phyloP scores from a whole-genome alignment of 2,797 vertebrate species.

The Moxostoma hubbsi region DNA sequence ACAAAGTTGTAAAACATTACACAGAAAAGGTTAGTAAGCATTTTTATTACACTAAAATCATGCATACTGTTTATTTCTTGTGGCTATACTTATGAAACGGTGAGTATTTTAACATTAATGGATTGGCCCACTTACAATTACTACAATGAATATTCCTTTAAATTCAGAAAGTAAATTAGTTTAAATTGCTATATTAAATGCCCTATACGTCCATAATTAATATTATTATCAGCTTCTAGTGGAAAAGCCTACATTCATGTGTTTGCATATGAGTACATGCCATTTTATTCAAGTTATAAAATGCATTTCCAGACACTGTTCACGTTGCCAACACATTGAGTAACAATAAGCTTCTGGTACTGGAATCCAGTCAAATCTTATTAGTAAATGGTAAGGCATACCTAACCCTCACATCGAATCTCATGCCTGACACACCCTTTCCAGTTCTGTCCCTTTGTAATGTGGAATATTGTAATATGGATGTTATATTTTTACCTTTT shows the following conservation, averaged over 20 bases:
- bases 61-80: too few species aligned
- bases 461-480: neutral
- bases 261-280: constrained; percentile 10
- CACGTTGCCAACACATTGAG: constrained; percentile 59
- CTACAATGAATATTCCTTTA: too few species aligned
- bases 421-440: neutral
- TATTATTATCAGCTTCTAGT: neutral
- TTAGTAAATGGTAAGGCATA: constrained; percentile 22
- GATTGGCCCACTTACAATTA: too few species aligned
- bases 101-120: too few species aligned
- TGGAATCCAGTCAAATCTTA: constrained; percentile 57
- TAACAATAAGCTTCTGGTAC: constrained; percentile 62
- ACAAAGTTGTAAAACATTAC: too few species aligned
- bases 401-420: neutral
- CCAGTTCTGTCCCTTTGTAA: neutral
- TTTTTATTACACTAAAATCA: too few species aligned
- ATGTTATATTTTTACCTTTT: neutral
- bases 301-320: constrained; percentile 27
- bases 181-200: neutral
- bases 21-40: too few species aligned
- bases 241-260: constrained; percentile 7
- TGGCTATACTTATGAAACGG: too few species aligned
- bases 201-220: neutral
- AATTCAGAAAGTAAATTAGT: too few species aligned
- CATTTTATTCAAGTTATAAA: neutral